phyloP scores from a whole-genome alignment of 2,113 vertebrate species.

The Megaceryle torquata region DNA sequence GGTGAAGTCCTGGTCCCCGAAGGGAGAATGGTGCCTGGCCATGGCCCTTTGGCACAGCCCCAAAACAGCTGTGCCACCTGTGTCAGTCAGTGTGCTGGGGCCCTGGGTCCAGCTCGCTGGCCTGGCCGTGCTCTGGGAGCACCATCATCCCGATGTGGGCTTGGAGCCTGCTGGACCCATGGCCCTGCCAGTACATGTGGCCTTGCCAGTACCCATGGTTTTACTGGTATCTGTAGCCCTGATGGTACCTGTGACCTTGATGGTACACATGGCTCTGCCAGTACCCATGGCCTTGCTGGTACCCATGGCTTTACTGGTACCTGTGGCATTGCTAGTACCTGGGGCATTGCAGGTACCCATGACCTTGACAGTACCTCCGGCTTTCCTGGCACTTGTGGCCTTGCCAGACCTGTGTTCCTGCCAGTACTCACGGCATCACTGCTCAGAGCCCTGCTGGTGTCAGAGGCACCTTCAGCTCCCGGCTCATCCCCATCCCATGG shows the following conservation, averaged over 20 bases:
- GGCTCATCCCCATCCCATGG: accelerated
- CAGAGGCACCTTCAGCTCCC: neutral
- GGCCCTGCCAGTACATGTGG: neutral
- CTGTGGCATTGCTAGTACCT: accelerated
- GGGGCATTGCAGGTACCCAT: neutral
- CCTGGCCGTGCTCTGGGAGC: accelerated
- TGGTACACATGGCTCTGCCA: neutral
- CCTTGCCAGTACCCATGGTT: neutral
- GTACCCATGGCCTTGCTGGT: accelerated
- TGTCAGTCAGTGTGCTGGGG: neutral
- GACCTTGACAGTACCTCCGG: neutral
- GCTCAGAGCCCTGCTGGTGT: neutral
- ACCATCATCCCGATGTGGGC: neutral
- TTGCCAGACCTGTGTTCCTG: neutral
- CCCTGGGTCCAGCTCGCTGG: accelerated
- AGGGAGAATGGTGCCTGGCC: neutral
- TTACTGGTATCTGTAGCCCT: neutral
- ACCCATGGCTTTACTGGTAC: accelerated
- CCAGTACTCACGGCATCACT: accelerated
- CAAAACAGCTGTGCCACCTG: neutral
- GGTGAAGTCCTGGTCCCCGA: neutral
- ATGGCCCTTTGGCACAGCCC: neutral
- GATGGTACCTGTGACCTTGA: too few relatives aligned
- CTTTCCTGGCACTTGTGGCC: neutral
- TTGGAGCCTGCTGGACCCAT: accelerated